Conservation (phyloP, 2,797 vertebrate genomes). For the Luscinia megarhynchos region DNA sequence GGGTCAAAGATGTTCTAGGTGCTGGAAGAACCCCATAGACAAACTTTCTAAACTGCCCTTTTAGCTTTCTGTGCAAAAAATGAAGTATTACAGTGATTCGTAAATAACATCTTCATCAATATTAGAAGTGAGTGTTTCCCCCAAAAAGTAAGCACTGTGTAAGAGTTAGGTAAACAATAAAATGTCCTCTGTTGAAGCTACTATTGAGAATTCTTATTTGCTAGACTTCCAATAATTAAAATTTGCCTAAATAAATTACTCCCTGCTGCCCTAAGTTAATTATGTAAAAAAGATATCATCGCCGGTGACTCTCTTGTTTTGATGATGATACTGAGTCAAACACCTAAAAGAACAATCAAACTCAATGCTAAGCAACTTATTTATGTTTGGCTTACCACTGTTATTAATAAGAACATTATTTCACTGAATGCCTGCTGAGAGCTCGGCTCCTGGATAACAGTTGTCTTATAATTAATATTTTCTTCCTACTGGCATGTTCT, state of each 20-base stretch:
- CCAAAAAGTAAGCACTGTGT: not conserved
- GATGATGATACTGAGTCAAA: constrained; percentile 53
- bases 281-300: constrained; percentile 46
- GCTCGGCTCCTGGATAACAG: constrained; percentile 43
- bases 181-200: constrained; percentile 6
- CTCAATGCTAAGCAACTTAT: constrained; percentile 61
- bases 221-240: constrained; percentile 56
- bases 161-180: not conserved
- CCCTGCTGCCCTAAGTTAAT: constrained; percentile 46
- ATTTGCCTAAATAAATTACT: constrained; percentile 56
- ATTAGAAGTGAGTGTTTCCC: not conserved
- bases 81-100: not conserved
- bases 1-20: not conserved
- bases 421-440: constrained; percentile 37
- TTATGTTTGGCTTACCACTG: constrained; percentile 61
- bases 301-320: constrained; percentile 38
- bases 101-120: not conserved
- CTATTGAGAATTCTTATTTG: constrained; percentile 39
- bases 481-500: constrained; percentile 39
- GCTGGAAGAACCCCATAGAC: too few species aligned
- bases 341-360: constrained; percentile 69
- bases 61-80: too few species aligned
- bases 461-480: constrained; percentile 50
- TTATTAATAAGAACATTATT: constrained; percentile 54
- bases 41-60: too few species aligned